Percentiles rank a stretch among this genome's conserved stretches.
These are phyloP conservation scores for Margarornis squamiger DNA, from an alignment of 2,797 vertebrate species.

Conservation along the genomic window DNA sequence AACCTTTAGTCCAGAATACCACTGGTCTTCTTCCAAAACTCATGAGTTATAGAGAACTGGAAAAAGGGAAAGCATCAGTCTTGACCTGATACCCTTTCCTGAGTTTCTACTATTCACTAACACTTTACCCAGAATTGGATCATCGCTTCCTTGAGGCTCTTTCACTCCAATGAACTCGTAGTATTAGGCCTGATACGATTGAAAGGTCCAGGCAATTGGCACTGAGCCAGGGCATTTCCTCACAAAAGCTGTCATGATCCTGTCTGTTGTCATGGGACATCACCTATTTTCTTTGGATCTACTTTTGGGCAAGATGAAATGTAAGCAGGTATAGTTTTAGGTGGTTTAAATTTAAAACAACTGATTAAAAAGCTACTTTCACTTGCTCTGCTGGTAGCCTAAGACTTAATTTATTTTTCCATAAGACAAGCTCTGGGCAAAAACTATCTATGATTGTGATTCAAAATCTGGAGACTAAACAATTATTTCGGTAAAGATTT, in stretches of 20 bases:
- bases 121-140: not conserved
- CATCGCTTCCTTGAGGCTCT: not conserved
- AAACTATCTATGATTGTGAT: not conserved
- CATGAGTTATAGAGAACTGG: not conserved
- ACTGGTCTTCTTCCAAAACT: not conserved
- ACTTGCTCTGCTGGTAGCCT: not conserved
- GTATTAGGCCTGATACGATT: not conserved
- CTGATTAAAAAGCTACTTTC: not conserved
- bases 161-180: not conserved
- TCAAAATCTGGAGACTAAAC: constrained; percentile 10
- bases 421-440: not conserved
- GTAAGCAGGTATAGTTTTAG: not conserved
- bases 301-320: not conserved
- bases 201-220: not conserved
- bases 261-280: not conserved
- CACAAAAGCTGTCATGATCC: not conserved
- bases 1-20: not conserved
- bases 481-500: constrained; percentile 29
- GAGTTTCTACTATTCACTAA: not conserved
- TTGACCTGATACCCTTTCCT: not conserved
- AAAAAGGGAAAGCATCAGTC: not conserved
- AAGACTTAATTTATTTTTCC: not conserved
- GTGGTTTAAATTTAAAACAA: not conserved
- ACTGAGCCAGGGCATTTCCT: not conserved
- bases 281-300: not conserved